Evolutionary conservation across 2,888 invertebrate species (phyloP).

Genomic region (Aphidoletes aphidimyza): DNA sequence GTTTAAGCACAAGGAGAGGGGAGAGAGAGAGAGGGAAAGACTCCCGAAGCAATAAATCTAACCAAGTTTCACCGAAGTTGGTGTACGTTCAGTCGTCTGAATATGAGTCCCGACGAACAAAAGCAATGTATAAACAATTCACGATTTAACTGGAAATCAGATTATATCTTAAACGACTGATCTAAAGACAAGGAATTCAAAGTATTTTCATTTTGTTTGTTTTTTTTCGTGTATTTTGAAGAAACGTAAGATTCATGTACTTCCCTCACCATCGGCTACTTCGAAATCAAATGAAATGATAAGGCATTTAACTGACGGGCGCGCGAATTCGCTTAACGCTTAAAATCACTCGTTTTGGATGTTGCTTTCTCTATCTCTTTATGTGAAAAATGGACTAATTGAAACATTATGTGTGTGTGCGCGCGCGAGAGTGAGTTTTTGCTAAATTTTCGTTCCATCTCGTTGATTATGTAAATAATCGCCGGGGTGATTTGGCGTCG

Average conservation of each 20-base stretch:
- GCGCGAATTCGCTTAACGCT: neutral
- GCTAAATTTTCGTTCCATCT: neutral
- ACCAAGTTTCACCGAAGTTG: neutral
- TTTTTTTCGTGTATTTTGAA: no score
- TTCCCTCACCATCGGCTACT: no score
- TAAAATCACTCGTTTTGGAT: no score
- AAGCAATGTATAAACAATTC: conserved; percentile 2
- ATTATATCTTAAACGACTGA: neutral
- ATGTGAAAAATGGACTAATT: conserved; percentile 2
- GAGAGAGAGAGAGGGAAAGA: no score
- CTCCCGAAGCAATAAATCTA: neutral
- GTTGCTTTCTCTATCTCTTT: no score
- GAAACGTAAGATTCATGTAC: no score
- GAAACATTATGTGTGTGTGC: neutral
- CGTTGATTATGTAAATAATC: conserved; percentile 43
- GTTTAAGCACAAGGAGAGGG: no score
- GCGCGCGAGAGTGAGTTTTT: neutral
- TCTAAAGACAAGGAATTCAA: neutral
- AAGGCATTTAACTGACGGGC: no score
- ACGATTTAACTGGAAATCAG: neutral
- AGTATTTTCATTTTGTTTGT: neutral
- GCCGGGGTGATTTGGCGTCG: neutral
- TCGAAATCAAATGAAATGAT: neutral
- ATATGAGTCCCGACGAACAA: no score
- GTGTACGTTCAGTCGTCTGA: neutral